Percentiles rank a stretch among this genome's conserved stretches.
phyloP scores from a whole-genome alignment of 2,113 vertebrate genomes.

The Podarcis raffonei region DNA sequence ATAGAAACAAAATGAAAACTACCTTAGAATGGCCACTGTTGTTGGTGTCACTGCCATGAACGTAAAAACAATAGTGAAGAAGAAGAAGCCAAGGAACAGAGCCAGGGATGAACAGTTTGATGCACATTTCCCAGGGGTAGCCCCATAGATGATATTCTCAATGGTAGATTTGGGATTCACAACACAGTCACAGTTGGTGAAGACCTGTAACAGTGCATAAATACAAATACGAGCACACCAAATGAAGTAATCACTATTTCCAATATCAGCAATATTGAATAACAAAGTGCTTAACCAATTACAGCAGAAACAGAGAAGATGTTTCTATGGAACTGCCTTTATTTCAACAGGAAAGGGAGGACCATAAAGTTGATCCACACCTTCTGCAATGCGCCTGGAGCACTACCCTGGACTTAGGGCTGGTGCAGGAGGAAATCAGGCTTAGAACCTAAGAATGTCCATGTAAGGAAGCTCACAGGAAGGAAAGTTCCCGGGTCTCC shows the following conservation, averaged over 20 bases:
- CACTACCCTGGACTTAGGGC: too few species aligned
- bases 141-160: constrained; percentile 55
- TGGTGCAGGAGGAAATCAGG: too few species aligned
- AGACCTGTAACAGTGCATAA: constrained; percentile 9
- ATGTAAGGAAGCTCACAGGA: too few species aligned
- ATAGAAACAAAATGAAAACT: constrained; percentile 1
- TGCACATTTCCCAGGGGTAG: constrained; percentile 70
- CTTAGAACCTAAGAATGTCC: too few species aligned
- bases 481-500: too few species aligned
- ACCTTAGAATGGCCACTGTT: constrained; percentile 72
- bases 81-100: constrained; percentile 73
- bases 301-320: neutral
- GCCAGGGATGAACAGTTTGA: constrained; percentile 68
- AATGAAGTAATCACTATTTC: neutral
- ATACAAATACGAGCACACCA: constrained; percentile 61
- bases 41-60: constrained; percentile 70
- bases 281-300: neutral
- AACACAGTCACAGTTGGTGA: constrained; percentile 78
- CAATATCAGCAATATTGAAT: neutral
- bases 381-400: too few species aligned
- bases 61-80: constrained; percentile 73
- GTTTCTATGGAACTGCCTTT: too few species aligned
- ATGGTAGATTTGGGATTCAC: constrained; percentile 25
- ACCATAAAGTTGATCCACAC: too few species aligned
- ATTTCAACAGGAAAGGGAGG: too few species aligned